phyloP scores from a whole-genome alignment of 2,113 vertebrate species.

The Muntiacus reevesi region DNA sequence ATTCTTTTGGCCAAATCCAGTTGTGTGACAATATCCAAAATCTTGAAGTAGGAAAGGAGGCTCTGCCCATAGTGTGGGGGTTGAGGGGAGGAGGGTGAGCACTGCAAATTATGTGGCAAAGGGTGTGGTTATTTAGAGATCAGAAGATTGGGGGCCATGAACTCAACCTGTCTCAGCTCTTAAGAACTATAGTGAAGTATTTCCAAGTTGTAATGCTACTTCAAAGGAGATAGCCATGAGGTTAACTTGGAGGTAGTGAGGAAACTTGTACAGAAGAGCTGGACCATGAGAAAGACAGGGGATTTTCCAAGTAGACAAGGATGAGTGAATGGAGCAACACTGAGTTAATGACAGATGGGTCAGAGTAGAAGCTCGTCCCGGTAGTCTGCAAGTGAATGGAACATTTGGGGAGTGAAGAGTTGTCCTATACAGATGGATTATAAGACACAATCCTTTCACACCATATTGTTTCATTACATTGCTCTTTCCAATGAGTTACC shows the following conservation, averaged over 20 bases:
- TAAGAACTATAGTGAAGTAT: not conserved
- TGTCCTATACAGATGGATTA: not conserved
- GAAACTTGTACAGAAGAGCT: not conserved
- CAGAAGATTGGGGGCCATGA: not conserved
- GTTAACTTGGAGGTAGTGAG: not conserved
- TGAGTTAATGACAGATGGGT: not conserved
- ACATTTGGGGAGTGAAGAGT: not conserved
- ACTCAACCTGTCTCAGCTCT: not conserved
- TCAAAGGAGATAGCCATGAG: not conserved
- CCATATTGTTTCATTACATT: not conserved
- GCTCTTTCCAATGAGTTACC: not conserved
- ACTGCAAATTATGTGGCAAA: not conserved
- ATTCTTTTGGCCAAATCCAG: not conserved
- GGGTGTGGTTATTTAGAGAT: not conserved
- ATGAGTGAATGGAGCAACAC: not conserved
- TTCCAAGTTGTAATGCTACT: not conserved
- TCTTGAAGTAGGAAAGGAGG: not conserved
- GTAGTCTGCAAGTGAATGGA: not conserved
- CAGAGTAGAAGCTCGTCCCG: not conserved
- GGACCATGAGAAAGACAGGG: not conserved
- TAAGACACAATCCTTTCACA: not conserved
- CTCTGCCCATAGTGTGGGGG: not conserved
- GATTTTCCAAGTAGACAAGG: not conserved
- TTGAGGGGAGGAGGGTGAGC: not conserved
- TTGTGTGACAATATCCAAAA: not conserved